Conservation (phyloP, 2,797 vertebrate genomes). For the Valencia hispanica region DNA sequence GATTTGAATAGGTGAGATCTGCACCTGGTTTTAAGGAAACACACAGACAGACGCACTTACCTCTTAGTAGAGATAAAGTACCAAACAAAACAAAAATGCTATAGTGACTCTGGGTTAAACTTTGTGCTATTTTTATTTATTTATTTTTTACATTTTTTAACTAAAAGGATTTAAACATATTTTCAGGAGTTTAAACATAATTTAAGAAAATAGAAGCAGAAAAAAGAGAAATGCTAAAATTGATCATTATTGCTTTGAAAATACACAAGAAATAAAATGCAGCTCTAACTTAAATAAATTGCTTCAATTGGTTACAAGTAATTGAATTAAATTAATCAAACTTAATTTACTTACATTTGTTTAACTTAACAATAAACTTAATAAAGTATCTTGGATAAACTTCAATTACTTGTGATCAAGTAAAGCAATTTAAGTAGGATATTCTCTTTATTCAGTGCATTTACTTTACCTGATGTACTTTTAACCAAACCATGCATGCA, state of each 20-base stretch:
- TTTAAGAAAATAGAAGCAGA: background rate
- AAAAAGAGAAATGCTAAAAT: background rate
- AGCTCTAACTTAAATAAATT: no score
- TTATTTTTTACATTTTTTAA: no score
- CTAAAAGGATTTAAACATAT: background rate
- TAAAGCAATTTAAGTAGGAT: no score
- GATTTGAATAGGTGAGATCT: slow-evolving; percentile 58
- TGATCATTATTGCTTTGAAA: background rate
- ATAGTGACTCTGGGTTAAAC: background rate
- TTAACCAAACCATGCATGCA: background rate
- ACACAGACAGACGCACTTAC: background rate
- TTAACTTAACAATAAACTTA: no score
- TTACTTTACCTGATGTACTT: background rate
- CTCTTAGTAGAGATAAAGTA: background rate
- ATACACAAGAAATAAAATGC: no score
- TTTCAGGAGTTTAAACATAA: background rate
- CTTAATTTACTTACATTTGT: no score
- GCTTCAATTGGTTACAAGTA: no score
- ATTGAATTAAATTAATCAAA: no score
- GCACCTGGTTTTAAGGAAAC: slow-evolving; percentile 50
- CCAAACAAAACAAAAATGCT: background rate
- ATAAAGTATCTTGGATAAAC: no score
- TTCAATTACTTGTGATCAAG: no score
- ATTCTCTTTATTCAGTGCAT: no score
- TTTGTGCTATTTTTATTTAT: background rate